These are phyloP conservation scores for Chionomys nivalis DNA, from an alignment of 2,113 vertebrate species.

Conservation along the genomic window DNA sequence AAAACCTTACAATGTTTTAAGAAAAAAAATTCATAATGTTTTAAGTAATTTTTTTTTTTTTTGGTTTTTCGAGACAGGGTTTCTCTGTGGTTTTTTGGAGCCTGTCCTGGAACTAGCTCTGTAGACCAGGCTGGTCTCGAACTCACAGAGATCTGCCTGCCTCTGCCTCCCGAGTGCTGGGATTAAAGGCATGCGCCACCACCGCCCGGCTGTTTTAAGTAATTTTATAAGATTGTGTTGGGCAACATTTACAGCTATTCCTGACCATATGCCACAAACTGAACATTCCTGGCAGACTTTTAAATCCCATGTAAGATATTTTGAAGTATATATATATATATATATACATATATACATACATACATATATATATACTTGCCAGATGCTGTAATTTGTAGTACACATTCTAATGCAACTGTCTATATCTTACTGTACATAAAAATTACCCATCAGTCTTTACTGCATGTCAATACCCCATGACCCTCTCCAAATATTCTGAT, in stretches of 20 bases:
- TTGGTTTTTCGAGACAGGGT: too few relatives aligned
- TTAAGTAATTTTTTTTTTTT: background rate
- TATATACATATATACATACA: background rate
- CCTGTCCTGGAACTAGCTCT: too few relatives aligned
- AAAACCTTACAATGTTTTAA: too few relatives aligned
- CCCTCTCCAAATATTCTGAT: background rate
- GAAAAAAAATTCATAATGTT: too few relatives aligned
- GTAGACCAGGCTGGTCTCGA: too few relatives aligned
- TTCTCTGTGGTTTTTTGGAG: too few relatives aligned
- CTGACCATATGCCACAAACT: background rate
- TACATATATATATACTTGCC: background rate
- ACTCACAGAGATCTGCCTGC: too few relatives aligned
- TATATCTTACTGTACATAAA: background rate
- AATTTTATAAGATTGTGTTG: background rate
- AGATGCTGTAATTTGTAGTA: background rate
- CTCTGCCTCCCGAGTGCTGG: too few relatives aligned
- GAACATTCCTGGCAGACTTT: background rate
- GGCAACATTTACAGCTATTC: background rate
- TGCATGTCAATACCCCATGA: too few relatives aligned
- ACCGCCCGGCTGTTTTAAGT: too few relatives aligned
- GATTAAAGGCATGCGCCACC: too few relatives aligned
- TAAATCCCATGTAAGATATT: background rate
- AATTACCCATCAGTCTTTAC: background rate
- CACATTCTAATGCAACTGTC: background rate
- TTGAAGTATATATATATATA: background rate